These are phyloP conservation scores for Cynopterus brachyotis DNA, from an alignment of 2,113 vertebrate genomes.

Conservation along the genomic window DNA sequence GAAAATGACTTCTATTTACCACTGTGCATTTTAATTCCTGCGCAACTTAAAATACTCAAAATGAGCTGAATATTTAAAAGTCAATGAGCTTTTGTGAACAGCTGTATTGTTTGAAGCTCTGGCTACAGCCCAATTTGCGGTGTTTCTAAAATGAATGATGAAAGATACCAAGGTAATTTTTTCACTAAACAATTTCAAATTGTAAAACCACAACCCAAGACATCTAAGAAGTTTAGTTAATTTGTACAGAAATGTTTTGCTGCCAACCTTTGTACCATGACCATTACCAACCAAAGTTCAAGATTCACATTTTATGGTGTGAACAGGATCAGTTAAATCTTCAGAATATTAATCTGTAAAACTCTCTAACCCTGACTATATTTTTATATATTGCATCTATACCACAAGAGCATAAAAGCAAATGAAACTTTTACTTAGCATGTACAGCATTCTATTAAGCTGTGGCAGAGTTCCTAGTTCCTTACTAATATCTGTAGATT, in stretches of 20 bases:
- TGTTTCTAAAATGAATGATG: constrained; percentile 36
- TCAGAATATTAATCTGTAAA: not conserved
- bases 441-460: not conserved
- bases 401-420: not conserved
- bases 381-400: not conserved
- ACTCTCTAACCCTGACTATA: not conserved
- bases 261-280: constrained; percentile 83
- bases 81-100: constrained; percentile 46
- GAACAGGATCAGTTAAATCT: not conserved
- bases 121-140: not conserved
- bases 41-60: not conserved
- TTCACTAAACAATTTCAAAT: constrained; percentile 45
- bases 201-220: constrained; percentile 47
- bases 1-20: constrained; percentile 28
- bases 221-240: constrained; percentile 75
- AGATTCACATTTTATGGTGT: constrained; percentile 58
- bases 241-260: constrained; percentile 63
- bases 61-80: constrained; percentile 56
- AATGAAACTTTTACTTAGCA: not conserved
- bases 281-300: constrained; percentile 47
- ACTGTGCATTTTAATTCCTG: constrained; percentile 17
- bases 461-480: not conserved
- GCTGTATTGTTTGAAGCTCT: constrained; percentile 48
- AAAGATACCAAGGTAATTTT: constrained; percentile 35
- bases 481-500: not conserved